Evolutionary conservation across 2,888 invertebrate species (phyloP).

Genomic region (Eupelmus urozonus): DNA sequence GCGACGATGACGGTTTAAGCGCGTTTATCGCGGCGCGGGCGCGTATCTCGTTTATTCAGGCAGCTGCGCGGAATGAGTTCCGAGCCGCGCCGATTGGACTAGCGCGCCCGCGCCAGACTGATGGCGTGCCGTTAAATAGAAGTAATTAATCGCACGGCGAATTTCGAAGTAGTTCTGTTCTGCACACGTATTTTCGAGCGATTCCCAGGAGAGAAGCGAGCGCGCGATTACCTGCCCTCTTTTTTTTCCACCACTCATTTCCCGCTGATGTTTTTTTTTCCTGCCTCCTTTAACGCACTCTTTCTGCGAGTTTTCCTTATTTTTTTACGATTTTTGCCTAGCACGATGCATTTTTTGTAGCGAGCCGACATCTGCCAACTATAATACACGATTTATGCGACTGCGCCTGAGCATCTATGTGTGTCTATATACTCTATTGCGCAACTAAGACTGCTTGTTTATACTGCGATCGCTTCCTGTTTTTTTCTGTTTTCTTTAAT

Average conservation of each 20-base stretch:
- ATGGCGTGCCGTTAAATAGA: conserved; percentile 21
- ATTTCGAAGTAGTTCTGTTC: neutral
- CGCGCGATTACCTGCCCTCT: conserved; percentile 5
- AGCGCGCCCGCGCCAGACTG: conserved; percentile 8
- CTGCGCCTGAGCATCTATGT: no score
- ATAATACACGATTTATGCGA: neutral
- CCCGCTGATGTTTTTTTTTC: neutral
- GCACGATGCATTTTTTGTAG: conserved; percentile 18
- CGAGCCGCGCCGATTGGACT: neutral
- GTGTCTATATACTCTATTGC: neutral
- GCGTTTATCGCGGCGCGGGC: conserved; percentile 34
- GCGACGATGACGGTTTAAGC: conserved; percentile 3
- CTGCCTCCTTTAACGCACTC: neutral
- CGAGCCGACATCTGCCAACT: conserved; percentile 15
- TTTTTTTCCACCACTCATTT: neutral
- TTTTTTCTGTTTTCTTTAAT: neutral
- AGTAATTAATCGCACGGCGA: conserved; percentile 44
- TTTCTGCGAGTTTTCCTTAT: no score
- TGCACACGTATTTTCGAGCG: neutral
- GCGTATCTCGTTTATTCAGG: conserved; percentile 10
- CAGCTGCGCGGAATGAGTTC: conserved; percentile 32
- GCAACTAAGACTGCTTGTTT: neutral
- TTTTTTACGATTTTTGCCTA: neutral
- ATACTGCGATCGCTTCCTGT: neutral
- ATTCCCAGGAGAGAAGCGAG: conserved; percentile 14